Evolutionary conservation across 37 sponge, comb jelly and placozoan genomes (phyloP), one percentile per base, ranked within the genome.

Genomic region (Halichondria panicea): DNA sequence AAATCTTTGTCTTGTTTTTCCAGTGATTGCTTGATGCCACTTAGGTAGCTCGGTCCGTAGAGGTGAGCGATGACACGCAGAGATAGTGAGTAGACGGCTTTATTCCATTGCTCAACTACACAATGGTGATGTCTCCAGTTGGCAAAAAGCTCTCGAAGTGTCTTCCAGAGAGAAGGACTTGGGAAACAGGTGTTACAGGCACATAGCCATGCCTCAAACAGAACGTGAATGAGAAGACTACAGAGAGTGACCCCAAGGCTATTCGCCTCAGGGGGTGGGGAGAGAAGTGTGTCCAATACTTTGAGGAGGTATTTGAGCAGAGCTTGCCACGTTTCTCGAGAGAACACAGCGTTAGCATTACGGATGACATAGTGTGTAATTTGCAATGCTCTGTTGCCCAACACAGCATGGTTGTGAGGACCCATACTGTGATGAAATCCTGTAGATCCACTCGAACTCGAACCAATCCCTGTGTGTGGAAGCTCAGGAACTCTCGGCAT

Each of bases 61-160:
- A 92, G 85, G 24, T 71, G 69, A 54, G 19, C 40, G 28, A 87
- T 74, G 40, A 92, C 88, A 0, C 41, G 30, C 54, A 50, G 43
- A 3, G 96, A 88, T 21, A 95, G 79, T 2, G 83, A 71, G 35
- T 64, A 76, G 64, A 81, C 72, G 22, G 87, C 44, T 22, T 68
- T 33, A 24, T 46, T 80, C 96, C 96, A 95, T 65, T 95, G 77
- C 2, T 70, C 44, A 21, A 84, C 76, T 15, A 93, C 81, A 30
- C 39, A 38, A 77, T 41, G 73, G 36, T 92, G 96, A 62, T 95
- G 96, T 13, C 96, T 66, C 96, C 96, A 95, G 35, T 15, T 36
- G 35, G 55, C n/a, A 38, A 86, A 88, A 15, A 80, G 68, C 59
- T 95, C 92, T 5, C 71, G 41, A 15, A 95, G 80, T 0, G 86